A percentile compares a stretch with the other conserved stretches of the same genome.
These are phyloP conservation scores for Ametastegia equiseti DNA, from an alignment of 2,888 invertebrate genomes.

Conservation along the genomic window DNA sequence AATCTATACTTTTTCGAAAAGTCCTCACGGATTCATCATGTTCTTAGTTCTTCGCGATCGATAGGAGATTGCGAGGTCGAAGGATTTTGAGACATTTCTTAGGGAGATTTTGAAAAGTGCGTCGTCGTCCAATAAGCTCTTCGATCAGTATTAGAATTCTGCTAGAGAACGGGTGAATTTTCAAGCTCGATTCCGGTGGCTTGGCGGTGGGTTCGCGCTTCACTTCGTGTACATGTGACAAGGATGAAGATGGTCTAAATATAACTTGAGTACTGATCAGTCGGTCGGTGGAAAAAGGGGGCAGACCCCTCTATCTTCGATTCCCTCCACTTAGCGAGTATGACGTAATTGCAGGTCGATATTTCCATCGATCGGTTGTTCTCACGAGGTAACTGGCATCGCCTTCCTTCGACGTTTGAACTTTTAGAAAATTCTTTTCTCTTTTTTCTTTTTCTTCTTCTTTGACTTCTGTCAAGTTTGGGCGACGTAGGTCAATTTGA, in stretches of 20 bases:
- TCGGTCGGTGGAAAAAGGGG: background rate
- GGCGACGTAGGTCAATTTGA: background rate
- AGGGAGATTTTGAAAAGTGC: background rate
- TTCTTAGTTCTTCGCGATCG: too few relatives aligned
- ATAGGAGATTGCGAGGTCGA: too few relatives aligned
- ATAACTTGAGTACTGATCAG: slow-evolving; percentile 30
- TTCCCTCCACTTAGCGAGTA: slow-evolving; percentile 32
- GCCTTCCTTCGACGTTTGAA: background rate
- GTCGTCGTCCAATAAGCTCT: too few relatives aligned
- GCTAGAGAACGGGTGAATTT: background rate
- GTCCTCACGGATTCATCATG: too few relatives aligned
- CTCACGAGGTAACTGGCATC: background rate
- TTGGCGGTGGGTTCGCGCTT: background rate
- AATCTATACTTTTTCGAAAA: too few relatives aligned
- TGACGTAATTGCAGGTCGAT: slow-evolving; percentile 33
- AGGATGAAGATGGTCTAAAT: slow-evolving; percentile 28
- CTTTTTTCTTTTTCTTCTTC: too few relatives aligned
- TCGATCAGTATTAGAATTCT: too few relatives aligned
- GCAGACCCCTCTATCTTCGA: slow-evolving; percentile 20
- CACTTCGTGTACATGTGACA: background rate
- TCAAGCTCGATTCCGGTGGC: background rate
- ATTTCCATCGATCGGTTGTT: slow-evolving; percentile 10
- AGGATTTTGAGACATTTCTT: too few relatives aligned
- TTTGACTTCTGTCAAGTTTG: too few relatives aligned
- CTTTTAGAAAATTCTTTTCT: too few relatives aligned